phyloP scores from a whole-genome alignment of 2,888 invertebrate genomes.

The Tupiocoris notatus region DNA sequence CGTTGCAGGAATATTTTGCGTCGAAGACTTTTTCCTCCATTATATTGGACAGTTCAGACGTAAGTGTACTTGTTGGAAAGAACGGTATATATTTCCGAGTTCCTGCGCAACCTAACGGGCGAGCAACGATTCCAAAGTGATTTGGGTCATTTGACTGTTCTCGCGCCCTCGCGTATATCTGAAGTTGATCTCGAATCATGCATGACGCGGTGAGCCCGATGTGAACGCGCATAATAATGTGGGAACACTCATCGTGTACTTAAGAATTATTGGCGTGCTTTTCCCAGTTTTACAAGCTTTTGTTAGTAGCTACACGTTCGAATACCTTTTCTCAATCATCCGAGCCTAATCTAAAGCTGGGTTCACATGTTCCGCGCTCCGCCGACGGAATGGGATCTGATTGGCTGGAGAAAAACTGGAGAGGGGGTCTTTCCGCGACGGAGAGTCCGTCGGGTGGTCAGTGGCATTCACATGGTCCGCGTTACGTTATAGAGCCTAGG shows the following conservation, averaged over 20 bases:
- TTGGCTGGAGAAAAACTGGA: too few species aligned
- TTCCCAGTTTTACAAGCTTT: neutral
- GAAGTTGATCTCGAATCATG: neutral
- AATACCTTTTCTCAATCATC: neutral
- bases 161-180: neutral
- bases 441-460: too few species aligned
- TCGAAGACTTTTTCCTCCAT: neutral
- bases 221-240: neutral
- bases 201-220: neutral
- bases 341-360: too few species aligned
- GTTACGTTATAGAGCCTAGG: too few species aligned
- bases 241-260: neutral
- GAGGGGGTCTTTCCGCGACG: too few species aligned
- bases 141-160: neutral
- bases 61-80: too few species aligned
- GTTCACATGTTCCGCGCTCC: too few species aligned
- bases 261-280: neutral
- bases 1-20: neutral
- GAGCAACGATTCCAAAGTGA: neutral
- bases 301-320: neutral
- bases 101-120: neutral
- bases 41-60: too few species aligned
- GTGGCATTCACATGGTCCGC: too few species aligned
- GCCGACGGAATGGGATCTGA: too few species aligned
- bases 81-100: too few species aligned